Evolutionary conservation across 1,140 invertebrate genomes (phyloP).

Genomic region (Aethina tumida): DNA sequence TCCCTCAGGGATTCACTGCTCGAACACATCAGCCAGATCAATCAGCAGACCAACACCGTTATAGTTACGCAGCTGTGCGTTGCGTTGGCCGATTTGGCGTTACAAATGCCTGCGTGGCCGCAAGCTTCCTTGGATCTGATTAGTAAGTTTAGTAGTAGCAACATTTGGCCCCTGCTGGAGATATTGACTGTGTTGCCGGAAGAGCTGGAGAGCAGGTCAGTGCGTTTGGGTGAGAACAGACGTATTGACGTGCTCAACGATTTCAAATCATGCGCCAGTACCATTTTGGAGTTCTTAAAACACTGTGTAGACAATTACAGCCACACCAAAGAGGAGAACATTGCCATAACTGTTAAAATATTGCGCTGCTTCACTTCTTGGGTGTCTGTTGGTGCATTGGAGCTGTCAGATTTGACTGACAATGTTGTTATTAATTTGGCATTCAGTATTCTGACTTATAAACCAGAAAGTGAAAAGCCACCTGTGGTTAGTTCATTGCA

Average conservation of each 20-base stretch:
- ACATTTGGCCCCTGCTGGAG: conserved; percentile 78
- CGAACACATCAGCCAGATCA: conserved; percentile 78
- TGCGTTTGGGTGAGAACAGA: conserved; percentile 81
- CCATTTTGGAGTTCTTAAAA: conserved; percentile 66
- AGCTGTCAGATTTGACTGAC: conserved; percentile 51
- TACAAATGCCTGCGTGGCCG: conserved; percentile 92
- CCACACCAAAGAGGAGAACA: conserved; percentile 41
- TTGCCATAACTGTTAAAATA: conserved; percentile 48
- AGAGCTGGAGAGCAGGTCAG: conserved; percentile 76
- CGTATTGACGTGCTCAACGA: conserved; percentile 72
- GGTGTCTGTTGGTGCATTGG: conserved; percentile 62
- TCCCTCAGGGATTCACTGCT: conserved; percentile 87
- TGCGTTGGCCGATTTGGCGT: conserved; percentile 82
- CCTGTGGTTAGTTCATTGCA: conserved; percentile 57
- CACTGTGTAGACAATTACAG: conserved; percentile 51
- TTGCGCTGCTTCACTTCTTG: conserved; percentile 72
- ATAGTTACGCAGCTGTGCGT: conserved; percentile 89
- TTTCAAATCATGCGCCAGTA: conserved; percentile 54
- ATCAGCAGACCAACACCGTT: conserved; percentile 66
- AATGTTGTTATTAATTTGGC: conserved; percentile 58
- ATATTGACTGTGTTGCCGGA: conserved; percentile 91
- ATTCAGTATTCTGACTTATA: conserved; percentile 56
- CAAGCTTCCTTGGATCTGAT: conserved; percentile 80
- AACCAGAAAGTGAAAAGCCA: conserved; percentile 28
- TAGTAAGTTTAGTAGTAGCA: conserved; percentile 52